Evolutionary conservation across 2,113 vertebrate genomes (phyloP).

Genomic region (Hipposideros armiger): DNA sequence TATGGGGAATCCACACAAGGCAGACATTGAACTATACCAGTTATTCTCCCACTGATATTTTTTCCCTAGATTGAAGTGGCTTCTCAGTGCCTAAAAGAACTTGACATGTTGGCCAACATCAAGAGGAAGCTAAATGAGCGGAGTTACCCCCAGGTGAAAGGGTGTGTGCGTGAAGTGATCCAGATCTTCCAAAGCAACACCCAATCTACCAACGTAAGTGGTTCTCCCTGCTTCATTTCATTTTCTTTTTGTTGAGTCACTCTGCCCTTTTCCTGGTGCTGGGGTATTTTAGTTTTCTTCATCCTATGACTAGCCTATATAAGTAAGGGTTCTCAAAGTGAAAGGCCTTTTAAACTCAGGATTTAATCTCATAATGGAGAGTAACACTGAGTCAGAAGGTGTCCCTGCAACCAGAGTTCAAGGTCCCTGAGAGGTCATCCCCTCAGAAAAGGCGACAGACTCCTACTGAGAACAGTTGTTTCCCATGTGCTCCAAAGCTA

Average conservation of each 20-base stretch:
- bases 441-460: neutral
- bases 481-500: neutral
- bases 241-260: neutral
- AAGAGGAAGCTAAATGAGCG: slow-evolving; percentile 17
- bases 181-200: slow-evolving; percentile 62
- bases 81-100: neutral
- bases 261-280: neutral
- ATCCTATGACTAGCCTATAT: neutral
- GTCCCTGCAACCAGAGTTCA: neutral
- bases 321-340: neutral
- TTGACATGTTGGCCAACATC: slow-evolving; percentile 64
- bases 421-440: neutral
- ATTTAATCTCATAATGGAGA: neutral
- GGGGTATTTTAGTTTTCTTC: neutral
- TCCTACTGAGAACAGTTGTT: neutral
- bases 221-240: neutral
- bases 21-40: neutral
- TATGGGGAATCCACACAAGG: neutral
- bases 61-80: neutral
- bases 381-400: neutral
- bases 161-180: slow-evolving; percentile 42
- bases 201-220: slow-evolving; percentile 39
- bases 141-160: neutral
- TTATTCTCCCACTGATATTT: neutral
- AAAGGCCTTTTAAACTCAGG: neutral